Evolutionary conservation across 2,797 vertebrate genomes (phyloP), one percentile per base, ranked within the genome.

Genomic region (Psittacula derbiana): DNA sequence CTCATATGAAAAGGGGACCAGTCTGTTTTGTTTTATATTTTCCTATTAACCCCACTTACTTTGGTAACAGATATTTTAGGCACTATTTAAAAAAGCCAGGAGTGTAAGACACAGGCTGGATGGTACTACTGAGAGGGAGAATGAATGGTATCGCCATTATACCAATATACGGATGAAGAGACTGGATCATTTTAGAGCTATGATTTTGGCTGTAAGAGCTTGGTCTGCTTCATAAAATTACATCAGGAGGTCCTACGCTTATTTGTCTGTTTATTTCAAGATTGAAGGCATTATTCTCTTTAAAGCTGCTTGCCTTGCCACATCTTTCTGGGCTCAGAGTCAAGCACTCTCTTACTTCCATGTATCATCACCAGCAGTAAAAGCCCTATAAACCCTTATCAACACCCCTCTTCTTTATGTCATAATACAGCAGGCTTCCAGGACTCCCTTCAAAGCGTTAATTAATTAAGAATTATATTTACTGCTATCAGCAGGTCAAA

Each of bases 401-500:
- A 73, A 57, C 25, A 60, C 52, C 16, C n/a, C 62, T 83, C 38
- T 53, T 81, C 70, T 64, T 85, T 53, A 52, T 40, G 38, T 64
- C 23, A 8, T 30, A 64, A 76, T 21, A 43, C 19, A 16, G 12
- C 23, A 50, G 44, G 33, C 41, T 93, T 80, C 52, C 55, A 93
- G 60, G 55, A 64, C 47, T 72, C 61, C 46, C 71, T 92, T 76
- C 52, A 93, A 90, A 94, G 30, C 11, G 60, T 33, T 86, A 65
- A 81, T 90, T 83, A 91, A 79, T 62, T 84, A 91, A 81, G 27
- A 43, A 52, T 76, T 83, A 67, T 73, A 84, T 86, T 79, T 93
- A 86, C 52, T 80, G 20, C 74, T 76, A 84, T 66, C 67, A 86
- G 64, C 44, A 93, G 64, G 78, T 76, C 66, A 90, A 89, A 96